These are phyloP conservation scores for Pterois miles DNA, from an alignment of 2,797 vertebrate genomes.

Conservation along the genomic window DNA sequence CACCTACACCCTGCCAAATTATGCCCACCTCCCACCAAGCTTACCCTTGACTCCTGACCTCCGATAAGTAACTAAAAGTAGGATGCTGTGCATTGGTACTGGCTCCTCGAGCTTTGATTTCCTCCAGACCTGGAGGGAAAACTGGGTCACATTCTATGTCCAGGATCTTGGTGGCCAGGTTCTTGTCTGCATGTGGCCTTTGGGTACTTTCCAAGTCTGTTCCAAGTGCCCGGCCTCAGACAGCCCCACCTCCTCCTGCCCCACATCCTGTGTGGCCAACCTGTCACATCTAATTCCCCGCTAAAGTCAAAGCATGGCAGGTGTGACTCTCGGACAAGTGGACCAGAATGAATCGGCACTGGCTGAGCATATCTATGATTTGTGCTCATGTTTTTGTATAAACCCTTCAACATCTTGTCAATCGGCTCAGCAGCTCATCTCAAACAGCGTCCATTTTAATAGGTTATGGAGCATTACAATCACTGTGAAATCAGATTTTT, in stretches of 20 bases:
- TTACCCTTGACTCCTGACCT: constrained; percentile 20
- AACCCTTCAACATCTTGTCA: neutral
- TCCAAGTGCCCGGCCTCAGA: constrained; percentile 23
- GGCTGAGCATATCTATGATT: neutral
- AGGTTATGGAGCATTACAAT: neutral
- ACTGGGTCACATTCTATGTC: constrained; percentile 45
- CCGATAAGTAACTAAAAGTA: neutral
- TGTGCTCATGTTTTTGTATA: neutral
- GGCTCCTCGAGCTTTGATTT: neutral
- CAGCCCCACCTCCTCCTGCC: constrained; percentile 12
- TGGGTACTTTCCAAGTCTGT: constrained; percentile 43
- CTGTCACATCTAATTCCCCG: constrained; percentile 9
- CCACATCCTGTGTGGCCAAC: constrained; percentile 31
- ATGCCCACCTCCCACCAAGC: neutral
- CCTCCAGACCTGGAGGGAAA: neutral
- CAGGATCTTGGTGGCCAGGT: constrained; percentile 21
- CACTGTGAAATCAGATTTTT: neutral
- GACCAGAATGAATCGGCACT: neutral
- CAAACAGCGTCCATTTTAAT: neutral
- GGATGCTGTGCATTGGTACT: constrained; percentile 7
- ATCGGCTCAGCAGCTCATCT: neutral
- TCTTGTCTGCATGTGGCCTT: constrained; percentile 25
- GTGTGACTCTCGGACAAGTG: constrained; percentile 17
- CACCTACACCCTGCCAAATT: constrained; percentile 5
- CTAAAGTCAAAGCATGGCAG: constrained; percentile 8